These are phyloP conservation scores for Hyposoter dolosus DNA, from an alignment of 2,888 invertebrate species.

Conservation along the genomic window DNA sequence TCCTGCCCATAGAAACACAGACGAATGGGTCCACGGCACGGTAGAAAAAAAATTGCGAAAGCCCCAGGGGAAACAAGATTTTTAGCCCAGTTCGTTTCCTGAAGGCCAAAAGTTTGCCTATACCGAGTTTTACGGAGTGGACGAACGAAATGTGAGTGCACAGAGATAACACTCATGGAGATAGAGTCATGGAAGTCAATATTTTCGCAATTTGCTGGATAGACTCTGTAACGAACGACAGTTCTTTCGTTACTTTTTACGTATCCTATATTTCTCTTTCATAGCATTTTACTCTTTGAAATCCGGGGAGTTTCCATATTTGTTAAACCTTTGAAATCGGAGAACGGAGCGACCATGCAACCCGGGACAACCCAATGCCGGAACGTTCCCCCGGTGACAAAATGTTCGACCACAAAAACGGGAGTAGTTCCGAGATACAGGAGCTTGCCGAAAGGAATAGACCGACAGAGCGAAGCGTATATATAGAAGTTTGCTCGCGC, in stretches of 20 bases:
- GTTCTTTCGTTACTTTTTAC: conserved; percentile 55
- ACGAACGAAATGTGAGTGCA: conserved; percentile 9
- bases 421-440: neutral
- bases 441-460: neutral
- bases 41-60: conserved; percentile 22
- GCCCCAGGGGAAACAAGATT: conserved; percentile 37
- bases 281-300: conserved; percentile 8
- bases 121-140: neutral
- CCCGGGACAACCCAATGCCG: neutral
- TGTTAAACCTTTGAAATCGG: conserved; percentile 54
- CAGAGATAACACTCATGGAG: neutral
- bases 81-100: conserved; percentile 46
- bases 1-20: conserved; percentile 29
- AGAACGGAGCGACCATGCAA: conserved; percentile 44
- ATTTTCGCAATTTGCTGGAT: conserved; percentile 25
- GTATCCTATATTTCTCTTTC: conserved; percentile 22
- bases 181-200: neutral
- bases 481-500: neutral
- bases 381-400: conserved; percentile 11
- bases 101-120: conserved; percentile 54
- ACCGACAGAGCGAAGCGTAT: neutral
- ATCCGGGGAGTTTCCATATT: conserved; percentile 51
- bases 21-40: conserved; percentile 20
- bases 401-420: conserved; percentile 9
- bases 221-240: conserved; percentile 45